These are phyloP conservation scores for Scaptomyza montana DNA, from an alignment of 1,140 invertebrate genomes.

Conservation along the genomic window DNA sequence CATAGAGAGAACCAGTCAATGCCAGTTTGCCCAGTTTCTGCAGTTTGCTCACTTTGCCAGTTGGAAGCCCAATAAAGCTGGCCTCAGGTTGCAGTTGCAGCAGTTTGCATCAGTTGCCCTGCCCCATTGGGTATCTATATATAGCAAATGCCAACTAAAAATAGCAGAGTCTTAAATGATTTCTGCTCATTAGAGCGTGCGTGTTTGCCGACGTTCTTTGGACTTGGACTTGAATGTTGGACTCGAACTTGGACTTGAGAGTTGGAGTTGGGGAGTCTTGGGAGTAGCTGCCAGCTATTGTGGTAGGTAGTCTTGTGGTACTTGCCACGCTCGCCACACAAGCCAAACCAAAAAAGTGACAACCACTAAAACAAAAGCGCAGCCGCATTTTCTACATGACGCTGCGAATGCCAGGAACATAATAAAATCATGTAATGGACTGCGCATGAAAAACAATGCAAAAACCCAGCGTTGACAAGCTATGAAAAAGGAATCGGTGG, in stretches of 20 bases:
- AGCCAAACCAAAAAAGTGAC: conserved; percentile 72
- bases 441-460: conserved; percentile 81
- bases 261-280: conserved; percentile 11
- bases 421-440: conserved; percentile 82
- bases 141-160: conserved; percentile 78
- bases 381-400: conserved; percentile 77
- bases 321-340: conserved; percentile 42
- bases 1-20: conserved; percentile 42
- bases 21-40: conserved; percentile 16
- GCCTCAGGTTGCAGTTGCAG: conserved; percentile 23
- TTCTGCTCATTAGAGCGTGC: conserved; percentile 81
- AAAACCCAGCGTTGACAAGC: conserved; percentile 75
- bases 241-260: background rate
- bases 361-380: conserved; percentile 78
- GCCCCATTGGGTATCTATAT: conserved; percentile 52
- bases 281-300: conserved; percentile 7
- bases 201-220: conserved; percentile 56
- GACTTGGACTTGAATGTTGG: conserved; percentile 6
- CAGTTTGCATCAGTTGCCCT: background rate
- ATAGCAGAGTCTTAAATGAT: conserved; percentile 79
- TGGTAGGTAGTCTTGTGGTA: conserved; percentile 4
- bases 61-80: conserved; percentile 76
- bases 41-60: conserved; percentile 37
- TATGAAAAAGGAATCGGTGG: background rate
- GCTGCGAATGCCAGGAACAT: conserved; percentile 80